Base-by-base conservation (phyloP, 2,888 invertebrate genomes). In the Andrena minutula region DNA sequence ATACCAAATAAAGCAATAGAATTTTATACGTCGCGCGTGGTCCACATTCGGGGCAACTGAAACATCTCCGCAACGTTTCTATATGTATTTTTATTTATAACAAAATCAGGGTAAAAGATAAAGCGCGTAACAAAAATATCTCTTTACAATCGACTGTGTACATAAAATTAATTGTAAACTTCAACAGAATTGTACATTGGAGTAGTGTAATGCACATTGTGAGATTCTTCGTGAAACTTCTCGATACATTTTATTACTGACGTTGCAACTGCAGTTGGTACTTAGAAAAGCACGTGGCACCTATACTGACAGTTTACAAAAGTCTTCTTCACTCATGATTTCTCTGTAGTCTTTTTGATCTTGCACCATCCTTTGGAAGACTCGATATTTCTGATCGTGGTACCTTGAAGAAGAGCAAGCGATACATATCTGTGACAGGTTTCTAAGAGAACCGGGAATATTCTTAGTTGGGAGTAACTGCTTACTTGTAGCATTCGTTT, bases 361-460 rank as follows among this genome's bases (percentile, higher is more conserved):
- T 84, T 96, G 94, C 69, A 97, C 94, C 97, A 99, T 97, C 94
- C 96, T 96, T 73, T 97, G 93, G 92, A 98, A 99, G 2, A 99
- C 97, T 89, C 94, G 93, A 93, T 98, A 99, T 92, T 99, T 99
- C 91, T 96, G 97, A 85, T 96, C 95, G 92, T 99, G 98, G 92
- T 96, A 99, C 82, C 96, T 95, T 90, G 94, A 82, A 70, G 41
- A 28, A 23, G 8, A 23, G 3, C 32, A 47, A 61, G n/a, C 53
- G 2, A 41, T 1, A 10, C 6, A 20, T 8, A 26, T 28, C 16
- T 41, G 41, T 12, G 1, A 41, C 12, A 69, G 23, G 16, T 69
- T 64, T 20, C 4, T 26, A 3, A 16, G 35, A 10, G 26, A 41
- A 10, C 5, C 26, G 12, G 23, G 8, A 35, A 8, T 35, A 30